Evolutionary conservation across 2,113 vertebrate genomes (phyloP), one percentile per base, ranked within the genome.

Genomic region (Theristicus caerulescens): DNA sequence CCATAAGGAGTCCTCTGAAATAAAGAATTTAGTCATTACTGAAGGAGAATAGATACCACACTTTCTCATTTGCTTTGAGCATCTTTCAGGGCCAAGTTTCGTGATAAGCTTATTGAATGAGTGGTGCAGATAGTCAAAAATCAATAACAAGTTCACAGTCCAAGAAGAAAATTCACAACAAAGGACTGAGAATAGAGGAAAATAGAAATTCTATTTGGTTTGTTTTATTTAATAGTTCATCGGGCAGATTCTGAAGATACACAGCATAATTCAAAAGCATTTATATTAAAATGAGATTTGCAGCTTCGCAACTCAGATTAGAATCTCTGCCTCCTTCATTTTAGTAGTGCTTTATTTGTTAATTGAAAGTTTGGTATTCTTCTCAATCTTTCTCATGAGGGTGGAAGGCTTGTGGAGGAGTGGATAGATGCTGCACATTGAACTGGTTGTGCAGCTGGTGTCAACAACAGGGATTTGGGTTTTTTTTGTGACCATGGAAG

Each of bases 101-200:
- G 15, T 67, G 74, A 85, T 90, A 94, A 94, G 6, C 11, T 92
- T 93, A 67, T 88, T 88, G 85, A 94, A 69, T 72, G 44, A 88
- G 19, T 51, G 12, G 26, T 90, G 40, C 26, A 86, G 52, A 64
- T 62, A 94, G 32, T 44, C 1, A 86, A 85, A 93, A 88, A 87
- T 94, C 90, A 87, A 19, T 91, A 87, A 52, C 11, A 66, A 72
- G 54, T 67, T 79, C 42, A 55, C 29, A 84, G 54, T 54, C 14
- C 40, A 78, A 55, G 34, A 71, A 59, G 16, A 90, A 86, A 85
- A 71, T 64, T 51, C 59, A 64, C n/a, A 74, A 72, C 8, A 64
- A 79, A 82, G 38, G 14, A 59, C n/a, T 44, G 5, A 86, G 18
- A 88, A 85, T 8, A 90, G 38, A 72, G 22, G 24, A 89, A 80